Conservation (phyloP, 2,113 vertebrate genomes). For the Pycnonotus jocosus region DNA sequence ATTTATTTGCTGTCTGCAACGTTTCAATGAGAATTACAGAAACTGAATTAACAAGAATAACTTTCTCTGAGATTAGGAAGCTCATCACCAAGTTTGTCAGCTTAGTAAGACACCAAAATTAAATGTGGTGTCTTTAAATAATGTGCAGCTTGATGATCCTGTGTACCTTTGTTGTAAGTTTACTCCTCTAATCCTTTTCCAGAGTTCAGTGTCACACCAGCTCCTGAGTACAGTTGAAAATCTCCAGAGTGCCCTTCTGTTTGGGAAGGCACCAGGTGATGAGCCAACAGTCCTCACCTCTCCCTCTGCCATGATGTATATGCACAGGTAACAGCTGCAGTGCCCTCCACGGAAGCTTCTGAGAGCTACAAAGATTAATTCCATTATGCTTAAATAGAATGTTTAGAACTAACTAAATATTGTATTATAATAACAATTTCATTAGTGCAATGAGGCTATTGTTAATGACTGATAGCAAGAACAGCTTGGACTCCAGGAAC, state of each 20-base stretch:
- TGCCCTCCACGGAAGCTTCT: background rate
- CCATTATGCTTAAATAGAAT: background rate
- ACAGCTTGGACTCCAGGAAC: background rate
- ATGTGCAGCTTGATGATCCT: background rate
- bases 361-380: background rate
- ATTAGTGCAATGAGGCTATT: background rate
- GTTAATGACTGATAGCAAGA: background rate
- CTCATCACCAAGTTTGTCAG: background rate
- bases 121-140: background rate
- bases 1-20: background rate
- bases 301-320: constrained; percentile 81
- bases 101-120: background rate
- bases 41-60: background rate
- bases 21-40: background rate
- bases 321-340: constrained; percentile 79
- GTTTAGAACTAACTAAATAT: background rate
- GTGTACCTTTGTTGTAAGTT: background rate
- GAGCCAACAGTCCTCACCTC: constrained; percentile 74
- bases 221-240: constrained; percentile 76
- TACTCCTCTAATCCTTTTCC: background rate
- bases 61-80: background rate
- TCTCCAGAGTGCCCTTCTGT: constrained; percentile 82
- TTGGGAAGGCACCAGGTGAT: constrained; percentile 69
- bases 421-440: background rate
- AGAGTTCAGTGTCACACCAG: constrained; percentile 61